Evolutionary conservation across 2,113 vertebrate genomes (phyloP), one percentile per base, ranked within the genome.

Genomic region (Parotia lawesii): DNA sequence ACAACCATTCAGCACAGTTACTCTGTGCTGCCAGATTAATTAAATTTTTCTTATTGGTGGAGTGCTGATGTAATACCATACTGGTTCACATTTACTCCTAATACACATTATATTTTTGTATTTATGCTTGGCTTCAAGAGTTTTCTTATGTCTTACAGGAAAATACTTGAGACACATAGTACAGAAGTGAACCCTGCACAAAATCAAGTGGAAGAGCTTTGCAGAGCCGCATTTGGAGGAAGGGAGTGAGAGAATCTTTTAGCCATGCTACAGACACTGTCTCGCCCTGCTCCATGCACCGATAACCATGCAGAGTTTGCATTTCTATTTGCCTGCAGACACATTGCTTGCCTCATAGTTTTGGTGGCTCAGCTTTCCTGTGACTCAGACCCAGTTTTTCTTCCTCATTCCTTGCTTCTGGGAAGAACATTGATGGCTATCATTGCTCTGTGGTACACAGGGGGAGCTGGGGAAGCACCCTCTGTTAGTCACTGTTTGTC

Each of bases 401-500:
- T 88, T 96, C 78, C 75, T 93, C 79, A 74, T 94, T 95, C 60
- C 38, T 85, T 86, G 29, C 40, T 77, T 40, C 38, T 76, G 85
- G 37, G 78, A 83, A 88, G 58, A 90, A 37, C 51, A 19, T 0
- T 23, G 72, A 64, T 90, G 28, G n/a, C 31, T 88, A 58, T 84
- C 31, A 4, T 40, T 95, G 15, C 24, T 77, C 40, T 88, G 47
- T 56, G 67, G 35, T 58, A 42, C 37, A 38, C 22, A 62, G 40
- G 0, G 8, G n/a, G 28, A 85, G 45, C 31, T 88, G 82, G 25
- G 44, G 74, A 92, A 90, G 38, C 56, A 80, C 64, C 19, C 24
- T n/a, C 66, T 74, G 15, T 95, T 95, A 95, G 72, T 96, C 83
- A 92, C 42, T 77, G 33, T 60, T 93, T 66, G 38, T 44, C 69